These are phyloP conservation scores for Delia radicum DNA, from an alignment of 1,140 invertebrate genomes.

Conservation along the genomic window DNA sequence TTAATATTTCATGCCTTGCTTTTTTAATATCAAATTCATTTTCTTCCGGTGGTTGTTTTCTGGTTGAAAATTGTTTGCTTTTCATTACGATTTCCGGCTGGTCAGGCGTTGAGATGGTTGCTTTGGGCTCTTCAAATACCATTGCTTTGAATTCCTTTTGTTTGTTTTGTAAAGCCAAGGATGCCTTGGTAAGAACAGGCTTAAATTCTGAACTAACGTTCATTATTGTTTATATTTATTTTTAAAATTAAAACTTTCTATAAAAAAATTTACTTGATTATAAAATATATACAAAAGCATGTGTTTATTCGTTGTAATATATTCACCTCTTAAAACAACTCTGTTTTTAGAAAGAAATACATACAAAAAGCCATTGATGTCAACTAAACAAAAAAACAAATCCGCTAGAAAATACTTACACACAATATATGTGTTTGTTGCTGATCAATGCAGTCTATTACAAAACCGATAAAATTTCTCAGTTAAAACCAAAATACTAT, in stretches of 20 bases:
- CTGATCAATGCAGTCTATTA: too few species aligned
- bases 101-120: conserved; percentile 25
- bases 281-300: background rate
- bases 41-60: conserved; percentile 25
- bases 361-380: too few species aligned
- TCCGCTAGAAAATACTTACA: too few species aligned
- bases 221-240: background rate
- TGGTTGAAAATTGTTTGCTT: background rate
- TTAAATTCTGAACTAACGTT: conserved; percentile 33
- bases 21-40: conserved; percentile 61
- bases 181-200: conserved; percentile 45
- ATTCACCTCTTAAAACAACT: background rate
- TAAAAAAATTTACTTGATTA: too few species aligned
- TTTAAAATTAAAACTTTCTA: background rate
- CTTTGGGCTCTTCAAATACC: conserved; percentile 51
- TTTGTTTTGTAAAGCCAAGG: conserved; percentile 34
- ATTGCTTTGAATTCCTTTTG: conserved; percentile 47
- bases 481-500: too few species aligned
- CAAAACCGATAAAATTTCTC: too few species aligned
- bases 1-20: conserved; percentile 64
- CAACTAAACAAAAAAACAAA: too few species aligned
- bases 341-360: too few species aligned
- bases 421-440: too few species aligned
- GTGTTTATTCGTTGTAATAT: background rate
- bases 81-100: background rate